Base-by-base conservation (phyloP, 2,888 invertebrate species). In the Watsonalla cultraria region DNA sequence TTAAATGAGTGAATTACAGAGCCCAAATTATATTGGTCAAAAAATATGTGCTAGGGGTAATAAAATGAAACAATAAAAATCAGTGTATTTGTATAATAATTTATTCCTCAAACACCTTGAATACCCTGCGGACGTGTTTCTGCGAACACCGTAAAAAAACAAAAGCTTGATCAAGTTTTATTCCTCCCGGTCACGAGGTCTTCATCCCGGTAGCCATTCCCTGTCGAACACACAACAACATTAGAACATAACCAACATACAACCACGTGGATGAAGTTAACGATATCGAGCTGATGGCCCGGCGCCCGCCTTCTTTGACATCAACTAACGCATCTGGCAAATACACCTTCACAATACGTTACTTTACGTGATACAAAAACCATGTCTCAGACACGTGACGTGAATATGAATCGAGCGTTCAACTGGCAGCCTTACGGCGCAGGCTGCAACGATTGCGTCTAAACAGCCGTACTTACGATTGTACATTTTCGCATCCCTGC, bases 401-500 rank as follows among this genome's bases (percentile, higher is more conserved):
- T 45, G 51, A n/a, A 52, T 52, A 45, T 49, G 56, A 54, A 60
- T 55, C 14, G 53, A 47, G 47, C 49, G 50, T 62, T 56, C 53
- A 54, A 39, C 48, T 54, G 57, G 61, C 55, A 53, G 55, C 59
- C 65, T 68, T 62, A 59, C 66, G 64, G 68, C 60, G 57, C 49
- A 55, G 42, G 9, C 42, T 42, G 62, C 57, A 60, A 64, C 58
- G 64, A 67, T 58, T 60, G 49, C 59, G 61, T 72, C 67, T 62
- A 65, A 64, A 69, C 57, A 59, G 76, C 80, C 82, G 82, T 83
- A 83, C 82, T 83, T 83, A 83, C 82, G 80, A 78, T 82, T 79
- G 72, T 62, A 62, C 63, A 65, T 64, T 51, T 71, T 71, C 68
- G 72, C 62, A 68, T 66, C 60, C 63, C 62, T 59, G 64, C 64